Evolutionary conservation across 1,140 invertebrate genomes (phyloP).

Genomic region (Acromyrmex heyeri): DNA sequence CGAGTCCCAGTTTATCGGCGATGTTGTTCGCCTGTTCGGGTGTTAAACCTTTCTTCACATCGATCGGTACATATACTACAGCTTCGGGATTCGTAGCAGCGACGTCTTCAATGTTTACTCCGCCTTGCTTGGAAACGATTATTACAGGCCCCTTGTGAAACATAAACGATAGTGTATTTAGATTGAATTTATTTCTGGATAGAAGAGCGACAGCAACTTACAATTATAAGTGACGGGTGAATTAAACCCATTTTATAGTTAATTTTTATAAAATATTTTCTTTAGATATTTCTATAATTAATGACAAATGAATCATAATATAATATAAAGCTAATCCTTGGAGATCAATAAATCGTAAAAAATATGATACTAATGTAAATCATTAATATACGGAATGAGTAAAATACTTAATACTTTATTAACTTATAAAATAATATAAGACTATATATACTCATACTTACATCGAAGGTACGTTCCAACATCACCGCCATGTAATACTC

Average conservation of each 20-base stretch:
- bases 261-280: no score
- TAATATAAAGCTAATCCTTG: no score
- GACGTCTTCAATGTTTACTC: slow-evolving; percentile 98
- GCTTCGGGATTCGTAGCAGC: slow-evolving; percentile 96
- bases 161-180: background rate
- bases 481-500: slow-evolving; percentile 99
- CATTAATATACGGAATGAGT: no score
- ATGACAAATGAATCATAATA: no score
- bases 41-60: slow-evolving; percentile 93
- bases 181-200: background rate
- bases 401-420: no score
- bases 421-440: no score
- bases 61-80: slow-evolving; percentile 96
- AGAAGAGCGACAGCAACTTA: background rate
- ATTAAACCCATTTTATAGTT: no score
- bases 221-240: no score
- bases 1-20: slow-evolving; percentile 93
- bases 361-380: no score
- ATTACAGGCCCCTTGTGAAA: slow-evolving; percentile 94
- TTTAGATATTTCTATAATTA: no score
- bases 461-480: slow-evolving; percentile 97
- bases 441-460: slow-evolving; percentile 85
- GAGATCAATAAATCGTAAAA: no score
- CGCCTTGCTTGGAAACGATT: slow-evolving; percentile 97
- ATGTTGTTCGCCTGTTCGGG: slow-evolving; percentile 91